Base-by-base conservation (phyloP, 1,140 invertebrate species). In the Cepaea nemoralis region DNA sequence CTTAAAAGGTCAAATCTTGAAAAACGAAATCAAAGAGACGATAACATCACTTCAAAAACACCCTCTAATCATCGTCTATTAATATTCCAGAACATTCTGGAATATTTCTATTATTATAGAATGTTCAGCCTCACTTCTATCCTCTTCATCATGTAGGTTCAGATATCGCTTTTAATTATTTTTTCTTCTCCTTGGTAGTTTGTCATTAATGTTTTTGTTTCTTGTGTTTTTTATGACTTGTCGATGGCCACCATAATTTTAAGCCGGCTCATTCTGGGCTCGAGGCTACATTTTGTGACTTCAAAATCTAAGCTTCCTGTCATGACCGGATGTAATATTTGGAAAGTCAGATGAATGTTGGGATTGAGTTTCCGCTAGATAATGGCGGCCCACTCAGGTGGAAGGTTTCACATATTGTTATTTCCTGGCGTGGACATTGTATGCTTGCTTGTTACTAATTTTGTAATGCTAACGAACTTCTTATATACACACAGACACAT, bases 151-250 rank as follows among this genome's bases (percentile, higher is more conserved):
- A 31, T 5, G 33, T 63, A 63, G n/a, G 59, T 31, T 63, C 5
- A 14, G 59, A 8, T 63, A n/a, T n/a, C n/a, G n/a, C n/a, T n/a
- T n/a, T n/a, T n/a, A n/a, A n/a, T n/a, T n/a, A n/a, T n/a, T n/a
- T n/a, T n/a, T n/a, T n/a, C n/a, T n/a, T n/a, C n/a, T n/a, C 6
- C 27, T 63, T 63, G 1, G 5, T 63, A 63, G 10, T 63, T 27
- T 63, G n/a, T n/a, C n/a, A n/a, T n/a, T n/a, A n/a, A 31, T 63
- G 33, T 63, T 63, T n/a, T 63, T 63, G 59, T 63, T 63, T 63
- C 59, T n/a, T 31, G 59, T 63, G 59, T 63, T 63, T 63, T 63
- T 63, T 31, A 63, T 31, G 59, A 31, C 27, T 31, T 16, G 16
- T 31, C 59, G 33, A 31, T 63, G 33, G 59, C 59, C 0, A 10